A percentile compares a stretch with the other conserved stretches of the same genome.
phyloP scores from a whole-genome alignment of 2,113 vertebrate species.

The Pomatorhinus ruficollis region DNA sequence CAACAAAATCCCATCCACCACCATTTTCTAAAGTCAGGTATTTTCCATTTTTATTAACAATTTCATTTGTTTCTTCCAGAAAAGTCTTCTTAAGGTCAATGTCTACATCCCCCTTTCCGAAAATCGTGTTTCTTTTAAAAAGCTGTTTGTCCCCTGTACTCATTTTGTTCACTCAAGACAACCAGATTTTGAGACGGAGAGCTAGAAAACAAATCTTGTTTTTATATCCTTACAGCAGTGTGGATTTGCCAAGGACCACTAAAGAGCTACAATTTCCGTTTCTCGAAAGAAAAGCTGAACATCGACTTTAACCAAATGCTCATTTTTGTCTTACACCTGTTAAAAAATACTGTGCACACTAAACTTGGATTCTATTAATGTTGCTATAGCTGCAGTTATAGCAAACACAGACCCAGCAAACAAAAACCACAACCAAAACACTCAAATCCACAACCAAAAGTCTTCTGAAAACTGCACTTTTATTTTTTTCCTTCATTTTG shows the following conservation, averaged over 20 bases:
- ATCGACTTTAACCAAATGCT: not conserved
- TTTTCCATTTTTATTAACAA: not conserved
- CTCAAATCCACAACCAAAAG: not conserved
- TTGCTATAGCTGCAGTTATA: not conserved
- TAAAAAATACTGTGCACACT: not conserved
- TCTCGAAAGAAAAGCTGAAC: not conserved
- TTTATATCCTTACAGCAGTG: not conserved
- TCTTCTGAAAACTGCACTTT: accelerated
- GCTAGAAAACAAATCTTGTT: not conserved
- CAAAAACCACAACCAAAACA: not conserved
- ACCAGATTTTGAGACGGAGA: not conserved
- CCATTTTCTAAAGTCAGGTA: not conserved
- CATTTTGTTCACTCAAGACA: not conserved
- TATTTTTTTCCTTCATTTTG: not conserved
- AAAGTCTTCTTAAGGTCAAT: not conserved
- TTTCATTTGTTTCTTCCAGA: not conserved
- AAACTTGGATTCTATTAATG: not conserved
- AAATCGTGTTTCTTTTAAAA: not conserved
- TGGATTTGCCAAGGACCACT: not conserved
- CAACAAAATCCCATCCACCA: not conserved
- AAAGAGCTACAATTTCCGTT: not conserved
- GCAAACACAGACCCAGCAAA: not conserved
- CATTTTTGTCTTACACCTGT: not conserved
- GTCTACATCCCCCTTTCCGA: accelerated
- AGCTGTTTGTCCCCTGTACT: not conserved